phyloP scores from a whole-genome alignment of 2,797 vertebrate genomes.

The Girardinus metallicus region DNA sequence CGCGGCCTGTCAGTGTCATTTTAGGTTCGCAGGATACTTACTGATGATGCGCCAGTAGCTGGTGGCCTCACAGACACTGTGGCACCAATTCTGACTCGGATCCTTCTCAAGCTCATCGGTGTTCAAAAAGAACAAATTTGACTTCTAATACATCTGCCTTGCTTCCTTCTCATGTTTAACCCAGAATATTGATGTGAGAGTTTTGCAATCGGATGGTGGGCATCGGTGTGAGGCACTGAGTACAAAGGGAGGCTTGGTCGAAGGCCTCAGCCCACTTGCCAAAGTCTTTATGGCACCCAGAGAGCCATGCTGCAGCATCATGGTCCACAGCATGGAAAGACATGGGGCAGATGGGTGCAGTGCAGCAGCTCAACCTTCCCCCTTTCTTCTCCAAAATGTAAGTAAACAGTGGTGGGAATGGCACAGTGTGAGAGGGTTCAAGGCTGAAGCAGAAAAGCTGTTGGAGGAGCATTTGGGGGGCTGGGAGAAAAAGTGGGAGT shows the following conservation, averaged over 20 bases:
- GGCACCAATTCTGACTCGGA: slow-evolving; percentile 67
- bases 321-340: slow-evolving; percentile 86
- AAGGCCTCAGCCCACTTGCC: slow-evolving; percentile 69
- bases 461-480: slow-evolving; percentile 73
- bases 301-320: slow-evolving; percentile 85
- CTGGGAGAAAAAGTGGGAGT: slow-evolving; percentile 61
- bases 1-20: slow-evolving; percentile 73
- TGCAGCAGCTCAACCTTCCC: slow-evolving; percentile 83
- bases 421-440: slow-evolving; percentile 77
- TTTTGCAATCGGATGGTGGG: slow-evolving; percentile 71
- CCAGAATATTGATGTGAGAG: slow-evolving; percentile 33
- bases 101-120: slow-evolving; percentile 38
- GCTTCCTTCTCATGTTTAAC: not conserved
- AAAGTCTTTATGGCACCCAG: slow-evolving; percentile 80
- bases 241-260: slow-evolving; percentile 54
- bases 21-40: slow-evolving; percentile 63
- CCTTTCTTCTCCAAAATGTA: slow-evolving; percentile 75
- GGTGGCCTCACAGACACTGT: slow-evolving; percentile 67
- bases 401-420: slow-evolving; percentile 82
- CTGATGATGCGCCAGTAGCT: slow-evolving; percentile 77
- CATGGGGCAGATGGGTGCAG: slow-evolving; percentile 87
- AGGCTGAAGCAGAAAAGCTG: slow-evolving; percentile 77
- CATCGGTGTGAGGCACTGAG: slow-evolving; percentile 69
- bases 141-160: not conserved
- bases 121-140: slow-evolving; percentile 22